Evolutionary conservation across 1,140 invertebrate species (phyloP).

Genomic region (Heliconius eleuchia): DNA sequence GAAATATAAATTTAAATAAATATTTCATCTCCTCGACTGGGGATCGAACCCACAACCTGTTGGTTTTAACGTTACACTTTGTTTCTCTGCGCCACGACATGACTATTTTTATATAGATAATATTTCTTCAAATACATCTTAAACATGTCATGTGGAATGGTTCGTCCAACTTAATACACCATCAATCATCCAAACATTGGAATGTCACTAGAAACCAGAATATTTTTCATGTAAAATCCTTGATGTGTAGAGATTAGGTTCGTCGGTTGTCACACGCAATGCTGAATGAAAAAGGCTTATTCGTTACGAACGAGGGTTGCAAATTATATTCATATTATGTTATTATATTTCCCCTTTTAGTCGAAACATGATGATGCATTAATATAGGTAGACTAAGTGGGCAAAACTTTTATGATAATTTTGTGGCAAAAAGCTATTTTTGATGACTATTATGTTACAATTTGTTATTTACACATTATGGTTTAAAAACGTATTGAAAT

Average conservation of each 20-base stretch:
- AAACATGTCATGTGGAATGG: neutral
- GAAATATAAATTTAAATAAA: too few relatives aligned
- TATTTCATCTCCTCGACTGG: too few relatives aligned
- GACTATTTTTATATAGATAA: neutral
- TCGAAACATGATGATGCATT: neutral
- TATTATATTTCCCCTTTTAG: neutral
- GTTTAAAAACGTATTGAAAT: too few relatives aligned
- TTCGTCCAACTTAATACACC: conserved; percentile 14
- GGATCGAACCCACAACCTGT: too few relatives aligned
- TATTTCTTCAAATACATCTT: neutral
- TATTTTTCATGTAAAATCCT: conserved; percentile 26
- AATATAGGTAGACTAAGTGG: neutral
- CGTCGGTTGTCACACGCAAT: conserved; percentile 22
- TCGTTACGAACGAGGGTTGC: conserved; percentile 4
- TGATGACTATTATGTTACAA: neutral
- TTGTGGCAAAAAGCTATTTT: neutral
- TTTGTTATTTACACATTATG: too few relatives aligned
- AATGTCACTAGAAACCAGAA: conserved; percentile 18
- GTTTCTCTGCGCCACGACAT: too few relatives aligned
- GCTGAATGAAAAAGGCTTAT: conserved; percentile 21
- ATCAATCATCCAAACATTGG: conserved; percentile 32
- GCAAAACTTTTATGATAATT: too few relatives aligned
- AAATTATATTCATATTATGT: conserved; percentile 4
- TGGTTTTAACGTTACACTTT: too few relatives aligned
- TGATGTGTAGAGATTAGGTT: conserved; percentile 24